A percentile compares a stretch with the other conserved stretches of the same genome.
Evolutionary conservation across 1,140 invertebrate genomes (phyloP).

Genomic region (Trichonephila clavata): DNA sequence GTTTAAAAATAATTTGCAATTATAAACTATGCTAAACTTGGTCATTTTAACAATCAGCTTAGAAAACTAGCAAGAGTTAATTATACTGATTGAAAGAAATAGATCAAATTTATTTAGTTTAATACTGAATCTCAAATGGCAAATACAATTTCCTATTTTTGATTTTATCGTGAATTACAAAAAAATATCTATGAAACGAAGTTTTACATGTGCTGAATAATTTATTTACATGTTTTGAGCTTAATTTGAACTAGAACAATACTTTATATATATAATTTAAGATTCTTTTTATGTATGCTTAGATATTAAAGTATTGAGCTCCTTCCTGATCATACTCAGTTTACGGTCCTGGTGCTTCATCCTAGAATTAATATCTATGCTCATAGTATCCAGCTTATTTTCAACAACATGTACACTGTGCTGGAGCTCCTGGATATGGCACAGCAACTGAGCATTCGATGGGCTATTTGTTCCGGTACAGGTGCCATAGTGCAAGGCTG

Average conservation of each 20-base stretch:
- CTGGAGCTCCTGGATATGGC: slow-evolving; percentile 74
- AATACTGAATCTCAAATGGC: neutral
- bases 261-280: slow-evolving; percentile 62
- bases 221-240: slow-evolving; percentile 65
- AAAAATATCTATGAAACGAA: slow-evolving; percentile 11
- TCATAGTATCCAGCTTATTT: slow-evolving; percentile 73
- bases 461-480: slow-evolving; percentile 40
- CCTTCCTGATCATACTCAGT: slow-evolving; percentile 71
- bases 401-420: slow-evolving; percentile 74
- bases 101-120: slow-evolving; percentile 15
- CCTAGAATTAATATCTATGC: slow-evolving; percentile 70
- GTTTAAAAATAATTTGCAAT: too few relatives aligned
- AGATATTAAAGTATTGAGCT: slow-evolving; percentile 66
- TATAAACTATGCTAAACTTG: too few relatives aligned
- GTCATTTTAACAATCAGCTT: too few relatives aligned
- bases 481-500: slow-evolving; percentile 49
- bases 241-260: slow-evolving; percentile 59
- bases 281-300: slow-evolving; percentile 54
- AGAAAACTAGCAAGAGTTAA: neutral
- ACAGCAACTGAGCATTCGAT: slow-evolving; percentile 68
- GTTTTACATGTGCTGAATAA: slow-evolving; percentile 55
- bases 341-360: slow-evolving; percentile 73
- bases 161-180: slow-evolving; percentile 31
- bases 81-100: neutral
- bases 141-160: neutral